phyloP scores from a whole-genome alignment of 2,113 vertebrate species.

The Callipepla squamata region DNA sequence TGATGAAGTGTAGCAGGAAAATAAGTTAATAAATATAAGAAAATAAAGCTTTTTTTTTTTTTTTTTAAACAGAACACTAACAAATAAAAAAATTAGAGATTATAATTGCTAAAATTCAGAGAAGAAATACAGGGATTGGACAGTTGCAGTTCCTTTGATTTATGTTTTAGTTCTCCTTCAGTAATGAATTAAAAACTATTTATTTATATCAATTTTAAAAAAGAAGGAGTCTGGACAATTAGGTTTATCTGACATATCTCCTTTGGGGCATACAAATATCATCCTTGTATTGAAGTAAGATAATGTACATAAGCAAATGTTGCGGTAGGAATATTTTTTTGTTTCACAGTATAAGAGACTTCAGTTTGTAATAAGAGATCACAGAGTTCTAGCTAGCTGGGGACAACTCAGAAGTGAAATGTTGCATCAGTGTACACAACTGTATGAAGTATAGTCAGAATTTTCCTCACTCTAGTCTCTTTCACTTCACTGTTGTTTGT shows the following conservation, averaged over 20 bases:
- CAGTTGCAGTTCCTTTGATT: not conserved
- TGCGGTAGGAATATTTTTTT: not conserved
- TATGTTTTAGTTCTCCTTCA: not conserved
- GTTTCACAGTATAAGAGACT: not conserved
- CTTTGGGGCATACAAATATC: not conserved
- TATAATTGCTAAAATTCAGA: not conserved
- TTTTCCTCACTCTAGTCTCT: not conserved
- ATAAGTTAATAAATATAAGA: not conserved
- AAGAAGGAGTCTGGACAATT: not conserved
- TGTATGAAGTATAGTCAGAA: not conserved
- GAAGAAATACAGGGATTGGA: not conserved
- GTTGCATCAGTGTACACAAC: rapidly evolving
- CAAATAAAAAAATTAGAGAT: not conserved
- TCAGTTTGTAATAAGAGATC: not conserved
- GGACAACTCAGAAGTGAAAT: not conserved
- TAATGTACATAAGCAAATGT: not conserved
- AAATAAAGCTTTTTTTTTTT: not conserved
- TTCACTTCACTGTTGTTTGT: not conserved
- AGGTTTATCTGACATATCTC: not conserved
- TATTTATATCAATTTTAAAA: not conserved
- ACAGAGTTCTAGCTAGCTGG: not conserved
- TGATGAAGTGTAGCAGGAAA: not conserved
- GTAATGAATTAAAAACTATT: not conserved
- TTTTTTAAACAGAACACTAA: not conserved
- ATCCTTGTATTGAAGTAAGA: not conserved